Conservation (phyloP, 2,888 invertebrate genomes). For the Melanostoma mellinum region DNA sequence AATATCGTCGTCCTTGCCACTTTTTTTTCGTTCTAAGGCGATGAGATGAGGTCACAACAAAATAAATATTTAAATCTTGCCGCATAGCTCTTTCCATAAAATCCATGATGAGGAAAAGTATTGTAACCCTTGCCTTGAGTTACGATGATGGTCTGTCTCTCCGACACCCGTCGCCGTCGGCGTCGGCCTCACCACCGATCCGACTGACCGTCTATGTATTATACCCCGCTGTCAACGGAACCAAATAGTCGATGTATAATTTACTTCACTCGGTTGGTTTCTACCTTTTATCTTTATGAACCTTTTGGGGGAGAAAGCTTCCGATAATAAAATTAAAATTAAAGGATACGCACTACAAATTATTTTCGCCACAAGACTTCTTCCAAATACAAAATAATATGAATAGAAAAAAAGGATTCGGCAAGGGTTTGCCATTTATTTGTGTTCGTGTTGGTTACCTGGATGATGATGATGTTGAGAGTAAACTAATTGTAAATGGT, state of each 20-base stretch:
- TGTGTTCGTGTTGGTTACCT: neutral
- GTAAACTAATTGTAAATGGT: conserved; percentile 58
- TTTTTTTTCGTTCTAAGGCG: neutral
- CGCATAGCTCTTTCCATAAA: conserved; percentile 62
- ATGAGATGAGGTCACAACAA: conserved; percentile 22
- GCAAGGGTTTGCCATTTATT: neutral
- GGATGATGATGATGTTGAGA: conserved; percentile 45
- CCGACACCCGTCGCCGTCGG: too few relatives aligned
- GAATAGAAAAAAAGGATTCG: neutral
- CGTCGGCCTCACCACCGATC: too few relatives aligned
- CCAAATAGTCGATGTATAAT: conserved; percentile 46
- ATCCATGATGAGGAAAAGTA: conserved; percentile 47
- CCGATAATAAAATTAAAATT: conserved; percentile 61
- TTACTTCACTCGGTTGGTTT: conserved; percentile 29
- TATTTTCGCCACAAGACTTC: conserved; percentile 50
- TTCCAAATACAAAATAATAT: neutral
- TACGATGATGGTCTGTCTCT: too few relatives aligned
- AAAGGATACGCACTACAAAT: conserved; percentile 69
- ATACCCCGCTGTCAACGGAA: conserved; percentile 17
- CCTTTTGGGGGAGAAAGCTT: conserved; percentile 12
- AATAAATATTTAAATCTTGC: conserved; percentile 67
- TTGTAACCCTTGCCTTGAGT: conserved; percentile 29
- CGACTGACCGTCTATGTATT: neutral
- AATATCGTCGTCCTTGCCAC: neutral
- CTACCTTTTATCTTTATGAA: conserved; percentile 32